These are phyloP conservation scores for Forbesichthys agassizii DNA, from an alignment of 2,113 vertebrate genomes.

Conservation along the genomic window DNA sequence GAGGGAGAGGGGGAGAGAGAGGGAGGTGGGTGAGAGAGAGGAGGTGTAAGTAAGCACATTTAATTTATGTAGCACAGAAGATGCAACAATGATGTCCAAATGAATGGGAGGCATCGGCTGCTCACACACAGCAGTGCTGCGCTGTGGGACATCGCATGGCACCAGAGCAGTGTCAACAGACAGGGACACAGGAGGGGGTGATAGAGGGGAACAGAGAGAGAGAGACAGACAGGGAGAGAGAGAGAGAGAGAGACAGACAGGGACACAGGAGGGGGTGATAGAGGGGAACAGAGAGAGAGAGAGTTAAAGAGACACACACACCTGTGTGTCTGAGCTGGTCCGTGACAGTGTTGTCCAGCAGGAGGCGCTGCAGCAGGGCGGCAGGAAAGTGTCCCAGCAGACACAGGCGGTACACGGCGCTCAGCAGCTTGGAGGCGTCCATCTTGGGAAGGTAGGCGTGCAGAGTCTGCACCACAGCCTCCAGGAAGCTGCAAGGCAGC, in stretches of 20 bases:
- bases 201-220: too few species aligned
- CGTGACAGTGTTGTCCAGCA: conserved; percentile 67
- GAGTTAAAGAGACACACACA: conserved; percentile 28
- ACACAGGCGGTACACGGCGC: conserved; percentile 74
- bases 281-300: not conserved
- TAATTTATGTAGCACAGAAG: too few species aligned
- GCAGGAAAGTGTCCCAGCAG: conserved; percentile 82
- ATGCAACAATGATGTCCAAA: too few species aligned
- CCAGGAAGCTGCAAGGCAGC: conserved; percentile 79
- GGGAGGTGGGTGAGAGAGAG: not conserved
- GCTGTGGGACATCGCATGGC: too few species aligned
- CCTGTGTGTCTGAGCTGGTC: conserved; percentile 68
- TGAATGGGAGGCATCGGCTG: too few species aligned
- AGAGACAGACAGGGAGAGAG: too few species aligned
- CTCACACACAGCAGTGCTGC: too few species aligned
- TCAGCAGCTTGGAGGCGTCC: conserved; percentile 72
- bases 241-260: not conserved
- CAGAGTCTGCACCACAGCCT: conserved; percentile 72
- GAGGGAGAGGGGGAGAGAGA: not conserved
- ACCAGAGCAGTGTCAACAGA: too few species aligned
- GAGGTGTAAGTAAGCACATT: too few species aligned
- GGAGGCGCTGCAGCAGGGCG: conserved; percentile 76
- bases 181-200: not conserved
- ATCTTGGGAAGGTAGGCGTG: conserved; percentile 77
- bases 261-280: not conserved